These are phyloP conservation scores for Cossypha dichroa DNA, from an alignment of 2,797 vertebrate species.

Conservation along the genomic window DNA sequence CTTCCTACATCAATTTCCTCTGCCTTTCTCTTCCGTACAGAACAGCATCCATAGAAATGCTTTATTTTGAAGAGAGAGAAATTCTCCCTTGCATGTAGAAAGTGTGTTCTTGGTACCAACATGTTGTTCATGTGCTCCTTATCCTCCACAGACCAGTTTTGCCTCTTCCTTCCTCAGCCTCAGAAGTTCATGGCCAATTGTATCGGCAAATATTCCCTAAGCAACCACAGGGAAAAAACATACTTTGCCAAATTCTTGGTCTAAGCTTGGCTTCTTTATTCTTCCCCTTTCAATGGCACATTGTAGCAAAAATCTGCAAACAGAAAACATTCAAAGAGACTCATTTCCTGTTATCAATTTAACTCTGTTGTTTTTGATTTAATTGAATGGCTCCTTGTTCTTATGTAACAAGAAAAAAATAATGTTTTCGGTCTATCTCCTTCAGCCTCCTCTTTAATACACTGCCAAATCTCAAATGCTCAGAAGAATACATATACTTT, in stretches of 20 bases:
- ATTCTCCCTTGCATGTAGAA: not conserved
- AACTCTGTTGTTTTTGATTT: not conserved
- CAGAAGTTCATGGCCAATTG: not conserved
- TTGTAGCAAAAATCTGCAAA: not conserved
- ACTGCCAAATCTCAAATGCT: not conserved
- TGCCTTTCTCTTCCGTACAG: not conserved
- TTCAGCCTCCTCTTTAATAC: not conserved
- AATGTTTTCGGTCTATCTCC: not conserved
- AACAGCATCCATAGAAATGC: not conserved
- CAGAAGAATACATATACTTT: not conserved
- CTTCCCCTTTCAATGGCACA: not conserved
- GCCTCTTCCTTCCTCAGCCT: not conserved
- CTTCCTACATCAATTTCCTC: not conserved
- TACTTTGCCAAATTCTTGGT: not conserved
- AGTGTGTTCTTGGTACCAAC: not conserved
- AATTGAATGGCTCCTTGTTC: not conserved
- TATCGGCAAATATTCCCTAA: not conserved
- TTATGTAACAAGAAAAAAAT: not conserved
- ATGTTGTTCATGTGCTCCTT: not conserved
- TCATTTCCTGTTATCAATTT: constrained; percentile 1
- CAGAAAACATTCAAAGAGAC: not conserved
- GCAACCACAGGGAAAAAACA: not conserved
- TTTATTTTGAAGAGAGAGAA: not conserved
- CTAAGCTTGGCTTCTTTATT: not conserved
- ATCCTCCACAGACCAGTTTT: not conserved